Percentiles rank a stretch among this genome's conserved stretches.
These are phyloP conservation scores for Urosaurus nigricauda DNA, from an alignment of 2,797 vertebrate species.

Conservation along the genomic window DNA sequence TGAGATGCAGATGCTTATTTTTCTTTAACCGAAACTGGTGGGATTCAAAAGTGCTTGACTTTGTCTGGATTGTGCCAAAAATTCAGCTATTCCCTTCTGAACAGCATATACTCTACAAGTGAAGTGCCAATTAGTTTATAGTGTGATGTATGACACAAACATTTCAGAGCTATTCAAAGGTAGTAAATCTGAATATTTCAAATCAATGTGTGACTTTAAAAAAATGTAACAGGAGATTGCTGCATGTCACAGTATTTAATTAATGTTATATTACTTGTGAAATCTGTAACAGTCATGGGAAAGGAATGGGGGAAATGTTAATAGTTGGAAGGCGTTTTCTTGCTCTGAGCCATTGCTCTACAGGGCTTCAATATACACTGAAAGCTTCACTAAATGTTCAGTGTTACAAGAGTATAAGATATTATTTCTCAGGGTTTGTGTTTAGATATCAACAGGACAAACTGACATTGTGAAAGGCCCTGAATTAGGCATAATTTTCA, in stretches of 20 bases:
- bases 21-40: conserved; percentile 8
- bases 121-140: background rate
- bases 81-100: background rate
- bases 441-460: background rate
- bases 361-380: background rate
- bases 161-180: background rate
- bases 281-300: background rate
- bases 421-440: background rate
- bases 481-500: background rate
- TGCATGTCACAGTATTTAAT: background rate
- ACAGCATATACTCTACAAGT: too few species aligned
- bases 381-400: background rate
- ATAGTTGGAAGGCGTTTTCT: background rate
- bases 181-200: conserved; percentile 3
- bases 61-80: background rate
- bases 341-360: background rate
- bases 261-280: conserved; percentile 2
- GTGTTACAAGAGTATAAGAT: background rate
- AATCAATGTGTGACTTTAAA: background rate
- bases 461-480: background rate
- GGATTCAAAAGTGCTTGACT: conserved; percentile 4
- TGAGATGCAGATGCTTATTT: background rate
- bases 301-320: background rate
- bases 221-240: background rate
- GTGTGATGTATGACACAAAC: background rate